Conservation (phyloP, 2,797 vertebrate genomes). For the Ispidina picta region DNA sequence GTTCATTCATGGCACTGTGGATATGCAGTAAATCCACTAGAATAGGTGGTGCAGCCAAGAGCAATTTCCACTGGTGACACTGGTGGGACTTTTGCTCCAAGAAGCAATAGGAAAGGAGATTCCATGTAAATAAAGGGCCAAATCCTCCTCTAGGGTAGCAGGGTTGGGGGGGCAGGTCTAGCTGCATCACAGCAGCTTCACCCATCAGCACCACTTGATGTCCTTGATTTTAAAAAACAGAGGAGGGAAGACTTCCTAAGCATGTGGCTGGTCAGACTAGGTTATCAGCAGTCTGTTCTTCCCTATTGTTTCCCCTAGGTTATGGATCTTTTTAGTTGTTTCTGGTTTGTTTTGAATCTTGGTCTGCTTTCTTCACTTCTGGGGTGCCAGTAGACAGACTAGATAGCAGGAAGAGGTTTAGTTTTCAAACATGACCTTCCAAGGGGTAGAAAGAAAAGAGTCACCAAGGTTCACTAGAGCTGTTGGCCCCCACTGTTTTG, state of each 20-base stretch:
- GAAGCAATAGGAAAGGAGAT: not conserved
- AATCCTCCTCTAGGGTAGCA: not conserved
- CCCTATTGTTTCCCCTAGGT: not conserved
- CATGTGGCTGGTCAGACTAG: not conserved
- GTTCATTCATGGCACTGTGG: not conserved
- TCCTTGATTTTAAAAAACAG: not conserved
- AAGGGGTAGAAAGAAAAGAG: not conserved
- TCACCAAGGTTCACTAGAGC: not conserved
- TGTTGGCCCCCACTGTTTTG: not conserved
- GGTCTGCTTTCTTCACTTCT: constrained; percentile 31
- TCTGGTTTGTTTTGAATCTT: constrained; percentile 1
- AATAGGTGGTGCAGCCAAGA: not conserved
- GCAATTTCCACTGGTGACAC: not conserved
- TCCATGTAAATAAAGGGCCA: not conserved
- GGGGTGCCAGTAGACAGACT: constrained; percentile 12
- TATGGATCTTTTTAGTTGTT: not conserved
- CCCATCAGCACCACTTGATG: not conserved
- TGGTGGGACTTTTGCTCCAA: not conserved
- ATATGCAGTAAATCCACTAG: not conserved
- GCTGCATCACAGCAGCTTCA: constrained; percentile 2
- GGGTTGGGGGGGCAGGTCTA: not conserved
- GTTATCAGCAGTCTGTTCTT: not conserved
- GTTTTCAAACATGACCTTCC: constrained; percentile 16
- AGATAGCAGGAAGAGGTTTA: not conserved
- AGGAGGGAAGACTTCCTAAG: constrained; percentile 6